These are phyloP conservation scores for Pagetopsis macropterus DNA, from an alignment of 2,797 vertebrate genomes.

Conservation along the genomic window DNA sequence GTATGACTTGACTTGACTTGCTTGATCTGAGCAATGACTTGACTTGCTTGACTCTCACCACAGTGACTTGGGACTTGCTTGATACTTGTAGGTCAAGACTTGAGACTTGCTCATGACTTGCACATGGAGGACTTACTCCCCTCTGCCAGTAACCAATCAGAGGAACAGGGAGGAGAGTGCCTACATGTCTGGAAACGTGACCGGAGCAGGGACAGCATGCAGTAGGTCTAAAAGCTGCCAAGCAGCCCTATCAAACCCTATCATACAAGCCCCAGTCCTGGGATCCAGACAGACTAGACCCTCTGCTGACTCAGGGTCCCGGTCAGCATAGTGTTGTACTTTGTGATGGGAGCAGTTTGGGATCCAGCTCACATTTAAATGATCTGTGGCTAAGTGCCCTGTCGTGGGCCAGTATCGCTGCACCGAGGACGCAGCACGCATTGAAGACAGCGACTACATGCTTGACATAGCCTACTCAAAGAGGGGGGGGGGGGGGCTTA, in stretches of 20 bases:
- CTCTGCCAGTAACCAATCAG: conserved; percentile 60
- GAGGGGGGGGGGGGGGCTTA: background rate
- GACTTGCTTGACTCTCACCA: no score
- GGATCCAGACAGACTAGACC: background rate
- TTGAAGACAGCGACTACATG: conserved; percentile 64
- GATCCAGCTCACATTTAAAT: background rate
- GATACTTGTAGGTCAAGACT: no score
- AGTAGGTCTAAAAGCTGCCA: background rate
- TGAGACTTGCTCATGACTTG: no score
- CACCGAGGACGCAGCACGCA: conserved; percentile 47
- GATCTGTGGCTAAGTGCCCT: background rate
- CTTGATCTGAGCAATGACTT: no score
- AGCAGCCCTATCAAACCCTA: no score
- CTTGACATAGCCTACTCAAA: conserved; percentile 3
- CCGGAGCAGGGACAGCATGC: conserved; percentile 22
- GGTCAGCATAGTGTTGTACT: no score
- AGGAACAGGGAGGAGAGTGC: conserved; percentile 46
- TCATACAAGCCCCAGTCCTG: background rate
- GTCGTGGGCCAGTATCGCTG: background rate
- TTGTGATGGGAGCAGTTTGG: no score
- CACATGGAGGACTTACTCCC: no score
- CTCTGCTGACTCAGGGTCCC: background rate
- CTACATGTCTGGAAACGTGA: conserved; percentile 68
- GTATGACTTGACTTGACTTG: no score
- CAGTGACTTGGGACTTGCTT: no score